Percentiles rank a stretch among this genome's conserved stretches.
These are phyloP conservation scores for Cynocephalus volans DNA, from an alignment of 2,113 vertebrate species.

Conservation along the genomic window DNA sequence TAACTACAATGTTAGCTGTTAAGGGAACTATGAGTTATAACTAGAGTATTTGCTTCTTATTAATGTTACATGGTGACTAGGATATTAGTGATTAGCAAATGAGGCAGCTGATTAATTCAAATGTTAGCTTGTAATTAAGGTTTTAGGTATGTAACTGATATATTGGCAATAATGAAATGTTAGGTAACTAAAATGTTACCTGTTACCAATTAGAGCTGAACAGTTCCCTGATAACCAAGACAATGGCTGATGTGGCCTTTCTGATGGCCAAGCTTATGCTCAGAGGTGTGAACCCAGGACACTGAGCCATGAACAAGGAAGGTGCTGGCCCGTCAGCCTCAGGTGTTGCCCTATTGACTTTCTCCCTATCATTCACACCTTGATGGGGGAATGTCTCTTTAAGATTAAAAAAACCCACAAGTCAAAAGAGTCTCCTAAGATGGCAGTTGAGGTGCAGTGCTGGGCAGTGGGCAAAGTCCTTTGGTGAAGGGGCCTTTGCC, in stretches of 20 bases:
- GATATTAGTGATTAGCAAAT: neutral
- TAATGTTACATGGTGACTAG: neutral
- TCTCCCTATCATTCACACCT: neutral
- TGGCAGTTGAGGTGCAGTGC: neutral
- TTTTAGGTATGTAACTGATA: neutral
- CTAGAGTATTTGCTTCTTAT: neutral
- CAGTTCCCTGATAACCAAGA: neutral
- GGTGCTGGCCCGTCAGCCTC: neutral
- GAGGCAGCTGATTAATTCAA: neutral
- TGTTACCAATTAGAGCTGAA: neutral
- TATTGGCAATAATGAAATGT: neutral
- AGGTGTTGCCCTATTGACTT: neutral
- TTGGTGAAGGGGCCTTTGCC: neutral
- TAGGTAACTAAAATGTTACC: neutral
- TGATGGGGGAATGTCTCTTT: neutral
- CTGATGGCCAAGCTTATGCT: no score
- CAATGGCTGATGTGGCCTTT: rapidly evolving
- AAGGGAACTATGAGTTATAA: neutral
- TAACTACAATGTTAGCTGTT: neutral
- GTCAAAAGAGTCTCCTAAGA: neutral
- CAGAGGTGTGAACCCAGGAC: neutral
- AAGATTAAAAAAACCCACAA: neutral
- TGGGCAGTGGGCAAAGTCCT: rapidly evolving
- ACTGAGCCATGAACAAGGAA: rapidly evolving
- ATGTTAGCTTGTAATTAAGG: neutral